These are phyloP conservation scores for Hexactinellida sp. DNA, from an alignment of 37 sponge, comb jelly and placozoan species.

Conservation along the genomic window DNA sequence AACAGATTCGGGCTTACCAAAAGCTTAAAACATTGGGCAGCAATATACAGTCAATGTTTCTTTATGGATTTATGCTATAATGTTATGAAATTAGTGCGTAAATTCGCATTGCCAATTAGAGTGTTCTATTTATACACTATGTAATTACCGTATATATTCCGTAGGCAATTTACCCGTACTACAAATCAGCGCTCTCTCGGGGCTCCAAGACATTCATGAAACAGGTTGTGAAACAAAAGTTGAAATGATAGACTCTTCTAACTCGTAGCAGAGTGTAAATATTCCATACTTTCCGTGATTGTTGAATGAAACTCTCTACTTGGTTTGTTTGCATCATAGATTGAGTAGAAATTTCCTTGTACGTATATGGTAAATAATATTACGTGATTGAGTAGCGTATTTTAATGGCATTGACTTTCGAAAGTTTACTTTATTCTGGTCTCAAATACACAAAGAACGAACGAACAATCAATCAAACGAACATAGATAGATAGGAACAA, in stretches of 20 bases:
- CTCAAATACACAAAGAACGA: too few relatives aligned
- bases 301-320: not conserved
- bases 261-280: not conserved
- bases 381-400: not conserved
- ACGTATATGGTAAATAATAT: not conserved
- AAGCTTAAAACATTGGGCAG: too few relatives aligned
- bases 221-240: not conserved
- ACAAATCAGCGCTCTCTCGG: not conserved
- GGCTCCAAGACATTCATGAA: not conserved
- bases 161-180: conserved; percentile 4
- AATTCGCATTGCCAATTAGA: too few relatives aligned
- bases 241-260: not conserved
- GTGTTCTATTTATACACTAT: too few relatives aligned
- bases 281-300: not conserved
- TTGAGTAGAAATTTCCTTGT: not conserved
- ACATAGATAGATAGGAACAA: too few relatives aligned
- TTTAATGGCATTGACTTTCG: too few relatives aligned
- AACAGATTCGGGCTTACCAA: too few relatives aligned
- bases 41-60: too few relatives aligned
- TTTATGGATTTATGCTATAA: too few relatives aligned
- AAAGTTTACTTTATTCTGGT: too few relatives aligned
- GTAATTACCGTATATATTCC: not conserved
- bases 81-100: too few relatives aligned
- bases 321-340: not conserved
- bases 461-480: too few relatives aligned